phyloP scores from a whole-genome alignment of 2,113 vertebrate species.

The Embiotoca jacksoni region DNA sequence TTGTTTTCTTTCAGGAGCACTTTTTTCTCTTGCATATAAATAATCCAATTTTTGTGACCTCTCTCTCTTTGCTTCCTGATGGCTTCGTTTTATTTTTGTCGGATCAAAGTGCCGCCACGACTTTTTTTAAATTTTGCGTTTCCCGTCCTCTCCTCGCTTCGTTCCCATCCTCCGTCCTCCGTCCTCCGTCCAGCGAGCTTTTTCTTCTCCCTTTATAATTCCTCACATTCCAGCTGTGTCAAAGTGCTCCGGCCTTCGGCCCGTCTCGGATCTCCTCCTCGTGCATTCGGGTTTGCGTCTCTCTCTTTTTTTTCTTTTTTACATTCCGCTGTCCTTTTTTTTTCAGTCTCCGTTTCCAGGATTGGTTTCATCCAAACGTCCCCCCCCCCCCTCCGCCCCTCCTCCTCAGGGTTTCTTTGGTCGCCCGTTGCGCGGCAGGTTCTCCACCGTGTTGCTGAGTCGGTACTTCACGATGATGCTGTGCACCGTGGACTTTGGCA shows the following conservation, averaged over 20 bases:
- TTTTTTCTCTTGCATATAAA: conserved; percentile 16
- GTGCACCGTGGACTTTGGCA: conserved; percentile 89
- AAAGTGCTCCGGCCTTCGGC: conserved; percentile 53
- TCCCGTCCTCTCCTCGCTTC: conserved; percentile 32
- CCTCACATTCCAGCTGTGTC: conserved; percentile 62
- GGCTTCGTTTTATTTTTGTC: conserved; percentile 61
- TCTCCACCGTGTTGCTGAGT: conserved; percentile 88
- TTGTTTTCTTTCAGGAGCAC: conserved; percentile 35
- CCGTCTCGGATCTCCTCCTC: conserved; percentile 27
- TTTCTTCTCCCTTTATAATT: conserved; percentile 43
- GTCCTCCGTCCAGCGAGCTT: conserved; percentile 24
- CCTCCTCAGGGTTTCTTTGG: conserved; percentile 84
- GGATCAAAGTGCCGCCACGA: conserved; percentile 50
- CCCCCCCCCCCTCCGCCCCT: conserved; percentile 24
- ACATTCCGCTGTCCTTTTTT: conserved; percentile 1
- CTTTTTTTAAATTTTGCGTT: conserved; percentile 49
- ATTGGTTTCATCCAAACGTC: not conserved
- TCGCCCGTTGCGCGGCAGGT: conserved; percentile 86
- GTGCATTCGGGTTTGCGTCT: conserved; percentile 33
- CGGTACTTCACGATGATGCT: conserved; percentile 89
- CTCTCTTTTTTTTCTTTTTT: conserved; percentile 1
- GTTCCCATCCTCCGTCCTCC: not conserved
- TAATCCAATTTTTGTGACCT: conserved; percentile 39
- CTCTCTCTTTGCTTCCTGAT: conserved; percentile 53
- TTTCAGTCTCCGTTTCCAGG: conserved; percentile 15